These are phyloP conservation scores for Augochlorella aurata DNA, from an alignment of 2,888 invertebrate genomes.

Conservation along the genomic window DNA sequence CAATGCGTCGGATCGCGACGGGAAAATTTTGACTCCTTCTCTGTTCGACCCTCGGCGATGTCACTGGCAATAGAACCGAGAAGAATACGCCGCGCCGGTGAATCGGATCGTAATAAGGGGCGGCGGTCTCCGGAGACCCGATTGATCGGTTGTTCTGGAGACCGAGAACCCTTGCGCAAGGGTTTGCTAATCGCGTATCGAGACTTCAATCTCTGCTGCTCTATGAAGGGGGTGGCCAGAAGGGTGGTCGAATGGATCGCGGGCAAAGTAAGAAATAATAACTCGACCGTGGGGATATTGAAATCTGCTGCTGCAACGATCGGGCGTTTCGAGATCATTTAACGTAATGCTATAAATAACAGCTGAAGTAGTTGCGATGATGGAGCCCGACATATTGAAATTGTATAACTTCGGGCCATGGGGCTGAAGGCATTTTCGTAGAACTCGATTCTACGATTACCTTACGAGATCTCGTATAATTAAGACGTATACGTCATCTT, in stretches of 20 bases:
- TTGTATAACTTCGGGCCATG: not conserved
- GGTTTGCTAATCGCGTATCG: conserved; percentile 60
- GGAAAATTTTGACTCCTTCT: conserved; percentile 31
- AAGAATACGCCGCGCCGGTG: conserved; percentile 52
- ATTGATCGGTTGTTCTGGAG: conserved; percentile 60
- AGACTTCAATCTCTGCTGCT: conserved; percentile 48
- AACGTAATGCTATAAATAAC: conserved; percentile 6
- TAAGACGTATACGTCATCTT: no score
- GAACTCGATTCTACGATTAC: conserved; percentile 39
- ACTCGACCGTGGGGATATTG: conserved; percentile 21
- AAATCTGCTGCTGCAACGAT: conserved; percentile 22
- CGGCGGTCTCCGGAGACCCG: conserved; percentile 59
- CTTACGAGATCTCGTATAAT: no score
- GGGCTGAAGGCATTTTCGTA: not conserved
- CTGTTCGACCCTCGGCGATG: conserved; percentile 13
- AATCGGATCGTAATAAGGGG: conserved; percentile 48
- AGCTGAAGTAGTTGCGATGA: not conserved
- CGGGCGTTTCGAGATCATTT: not conserved
- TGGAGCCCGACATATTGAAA: not conserved
- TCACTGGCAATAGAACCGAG: conserved; percentile 33
- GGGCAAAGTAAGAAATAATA: conserved; percentile 33
- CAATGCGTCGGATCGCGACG: conserved; percentile 32
- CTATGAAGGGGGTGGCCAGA: conserved; percentile 26
- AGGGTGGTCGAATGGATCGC: conserved; percentile 25
- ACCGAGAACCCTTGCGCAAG: conserved; percentile 54